Base-by-base conservation (phyloP, 2,888 invertebrate species). In the Polyploca ridens region DNA sequence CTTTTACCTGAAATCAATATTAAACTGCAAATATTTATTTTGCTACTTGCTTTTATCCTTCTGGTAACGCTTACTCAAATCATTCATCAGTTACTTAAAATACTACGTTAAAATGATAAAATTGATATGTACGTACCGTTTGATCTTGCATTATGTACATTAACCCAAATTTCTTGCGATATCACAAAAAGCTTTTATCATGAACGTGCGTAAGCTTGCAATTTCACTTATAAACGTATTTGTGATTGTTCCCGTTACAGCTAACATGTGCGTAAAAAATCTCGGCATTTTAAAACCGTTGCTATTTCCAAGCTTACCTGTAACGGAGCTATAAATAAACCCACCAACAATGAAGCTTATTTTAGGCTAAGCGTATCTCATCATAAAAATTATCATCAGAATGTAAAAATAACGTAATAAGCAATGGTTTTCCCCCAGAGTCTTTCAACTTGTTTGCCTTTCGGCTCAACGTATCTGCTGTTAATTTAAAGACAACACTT, bases 121-220 rank as follows among this genome's bases (percentile, higher is more conserved):
- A 19, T 19, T 19, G 19, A 19, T 54, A 54, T 19, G 10, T 16
- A n/a, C 0, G 10, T 19, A 54, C 8, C 54, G 54, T 54, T 54
- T 54, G 54, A 54, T 54, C 54, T 54, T 10, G 54, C 54, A 54
- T 54, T 54, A 54, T 54, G 19, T 54, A 19, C 49, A 49, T 49
- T 49, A 49, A 16, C 54, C 54, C 19, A 10, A 1, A 54, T 54
- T 54, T 19, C 19, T 19, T 54, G 6, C 16, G 54, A 54, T 19
- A 19, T 54, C 54, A 19, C 54, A 19, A 54, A 54, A 54, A 54
- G 54, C 54, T 54, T 54, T 54, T 19, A 54, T 54, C 54, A 54
- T 54, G 54, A 10, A 54, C 54, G 10, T 19, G 19, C 54, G 19
- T 54, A 16, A 19, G 54, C 19, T 54, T 16, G 10, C 54, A 3